Percentiles rank a stretch among this genome's conserved stretches.
phyloP scores from a whole-genome alignment of 2,797 vertebrate genomes.

The Bovichtus variegatus region DNA sequence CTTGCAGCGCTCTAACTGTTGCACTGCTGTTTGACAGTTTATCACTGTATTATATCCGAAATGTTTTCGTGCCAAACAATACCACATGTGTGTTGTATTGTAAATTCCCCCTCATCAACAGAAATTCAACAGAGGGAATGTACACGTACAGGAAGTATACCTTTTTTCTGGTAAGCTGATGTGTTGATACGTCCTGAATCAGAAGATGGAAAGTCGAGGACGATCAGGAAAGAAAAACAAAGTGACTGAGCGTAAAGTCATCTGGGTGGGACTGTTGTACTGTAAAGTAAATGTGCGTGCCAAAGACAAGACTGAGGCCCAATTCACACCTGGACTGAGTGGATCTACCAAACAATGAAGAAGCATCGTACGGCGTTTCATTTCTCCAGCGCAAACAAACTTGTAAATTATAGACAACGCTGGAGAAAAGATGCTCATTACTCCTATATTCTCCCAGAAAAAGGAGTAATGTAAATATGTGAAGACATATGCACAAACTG shows the following conservation, averaged over 20 bases:
- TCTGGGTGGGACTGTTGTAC: not conserved
- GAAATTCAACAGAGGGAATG: not conserved
- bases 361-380: not conserved
- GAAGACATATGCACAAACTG: not conserved
- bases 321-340: not conserved
- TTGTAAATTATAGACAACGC: not conserved
- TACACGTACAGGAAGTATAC: not conserved
- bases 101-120: constrained; percentile 16
- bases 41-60: constrained; percentile 39
- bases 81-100: constrained; percentile 27
- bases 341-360: not conserved
- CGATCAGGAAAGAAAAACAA: not conserved
- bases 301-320: not conserved
- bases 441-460: not conserved
- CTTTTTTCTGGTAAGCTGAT: not conserved
- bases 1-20: not conserved
- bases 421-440: constrained; percentile 13
- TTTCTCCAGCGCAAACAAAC: not conserved
- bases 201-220: not conserved
- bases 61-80: constrained; percentile 15
- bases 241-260: not conserved
- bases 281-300: not conserved
- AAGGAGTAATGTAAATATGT: not conserved
- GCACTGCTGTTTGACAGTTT: constrained; percentile 28
- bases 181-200: too few species aligned